phyloP scores from a whole-genome alignment of 1,140 invertebrate genomes.

The Drosophila oshimai region DNA sequence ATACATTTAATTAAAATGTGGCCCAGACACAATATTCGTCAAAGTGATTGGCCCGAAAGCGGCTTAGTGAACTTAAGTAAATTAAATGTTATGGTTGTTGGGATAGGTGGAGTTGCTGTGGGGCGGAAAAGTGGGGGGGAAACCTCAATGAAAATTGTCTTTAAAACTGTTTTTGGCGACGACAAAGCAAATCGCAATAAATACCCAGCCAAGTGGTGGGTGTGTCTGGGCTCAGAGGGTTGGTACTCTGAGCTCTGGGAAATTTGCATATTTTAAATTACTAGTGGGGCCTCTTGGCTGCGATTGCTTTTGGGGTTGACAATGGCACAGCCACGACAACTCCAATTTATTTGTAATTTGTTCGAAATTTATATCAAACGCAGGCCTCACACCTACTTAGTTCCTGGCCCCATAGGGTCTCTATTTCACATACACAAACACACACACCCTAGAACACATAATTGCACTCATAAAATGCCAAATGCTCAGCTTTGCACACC shows the following conservation, averaged over 20 bases:
- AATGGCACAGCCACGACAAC: constrained; percentile 63
- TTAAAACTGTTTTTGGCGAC: constrained; percentile 52
- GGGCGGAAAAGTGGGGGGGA: neutral
- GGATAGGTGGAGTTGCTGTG: neutral
- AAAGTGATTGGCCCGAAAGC: constrained; percentile 47
- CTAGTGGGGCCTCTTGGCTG: constrained; percentile 56
- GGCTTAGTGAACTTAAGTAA: constrained; percentile 69
- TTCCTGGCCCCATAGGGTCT: constrained; percentile 26
- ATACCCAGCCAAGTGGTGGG: constrained; percentile 28
- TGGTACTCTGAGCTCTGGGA: constrained; percentile 14
- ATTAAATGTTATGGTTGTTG: constrained; percentile 60
- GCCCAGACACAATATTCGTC: constrained; percentile 39
- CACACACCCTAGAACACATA: constrained; percentile 31
- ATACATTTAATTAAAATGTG: constrained; percentile 62
- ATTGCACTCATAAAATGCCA: constrained; percentile 74
- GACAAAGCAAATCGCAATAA: constrained; percentile 66
- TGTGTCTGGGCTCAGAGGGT: constrained; percentile 1
- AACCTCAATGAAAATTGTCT: constrained; percentile 45
- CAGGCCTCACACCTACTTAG: constrained; percentile 19
- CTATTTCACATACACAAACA: constrained; percentile 24
- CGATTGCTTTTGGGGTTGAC: constrained; percentile 57
- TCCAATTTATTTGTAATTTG: constrained; percentile 81
- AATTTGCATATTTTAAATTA: constrained; percentile 80
- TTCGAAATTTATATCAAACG: constrained; percentile 78
- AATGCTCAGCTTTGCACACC: constrained; percentile 25